Evolutionary conservation across 2,113 vertebrate species (phyloP).

Genomic region (Puntigrus tetrazona): DNA sequence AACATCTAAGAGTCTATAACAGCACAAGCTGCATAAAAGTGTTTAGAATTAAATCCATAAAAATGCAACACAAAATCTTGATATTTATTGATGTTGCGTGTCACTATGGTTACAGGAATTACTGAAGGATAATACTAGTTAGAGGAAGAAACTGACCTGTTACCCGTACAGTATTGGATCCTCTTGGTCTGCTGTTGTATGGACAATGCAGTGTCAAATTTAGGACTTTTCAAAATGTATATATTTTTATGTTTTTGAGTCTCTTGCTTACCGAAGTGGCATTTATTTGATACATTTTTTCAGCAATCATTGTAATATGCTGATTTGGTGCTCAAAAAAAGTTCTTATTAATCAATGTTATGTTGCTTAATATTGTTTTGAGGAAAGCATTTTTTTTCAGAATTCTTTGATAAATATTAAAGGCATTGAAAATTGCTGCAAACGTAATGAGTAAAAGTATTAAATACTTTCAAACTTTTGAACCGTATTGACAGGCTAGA

Average conservation of each 20-base stretch:
- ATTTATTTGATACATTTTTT: not conserved
- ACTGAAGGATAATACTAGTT: not conserved
- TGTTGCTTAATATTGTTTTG: not conserved
- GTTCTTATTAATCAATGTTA: not conserved
- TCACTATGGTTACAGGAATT: not conserved
- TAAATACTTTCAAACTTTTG: no score
- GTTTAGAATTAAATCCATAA: not conserved
- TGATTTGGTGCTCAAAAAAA: not conserved
- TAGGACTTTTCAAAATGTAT: not conserved
- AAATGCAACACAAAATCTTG: not conserved
- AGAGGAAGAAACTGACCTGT: not conserved
- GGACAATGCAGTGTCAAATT: not conserved
- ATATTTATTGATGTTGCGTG: not conserved
- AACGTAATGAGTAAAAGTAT: no score
- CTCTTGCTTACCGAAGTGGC: not conserved
- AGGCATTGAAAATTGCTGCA: no score
- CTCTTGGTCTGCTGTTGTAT: not conserved
- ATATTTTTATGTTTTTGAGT: not conserved
- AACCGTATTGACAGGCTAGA: not conserved
- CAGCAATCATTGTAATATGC: not conserved
- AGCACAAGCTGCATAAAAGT: not conserved
- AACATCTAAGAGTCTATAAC: not conserved
- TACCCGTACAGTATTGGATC: not conserved
- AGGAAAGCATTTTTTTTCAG: not conserved
- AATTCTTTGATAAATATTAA: no score